Base-by-base conservation (phyloP, 2,888 invertebrate species). In the Hirtodrosophila cameraria region DNA sequence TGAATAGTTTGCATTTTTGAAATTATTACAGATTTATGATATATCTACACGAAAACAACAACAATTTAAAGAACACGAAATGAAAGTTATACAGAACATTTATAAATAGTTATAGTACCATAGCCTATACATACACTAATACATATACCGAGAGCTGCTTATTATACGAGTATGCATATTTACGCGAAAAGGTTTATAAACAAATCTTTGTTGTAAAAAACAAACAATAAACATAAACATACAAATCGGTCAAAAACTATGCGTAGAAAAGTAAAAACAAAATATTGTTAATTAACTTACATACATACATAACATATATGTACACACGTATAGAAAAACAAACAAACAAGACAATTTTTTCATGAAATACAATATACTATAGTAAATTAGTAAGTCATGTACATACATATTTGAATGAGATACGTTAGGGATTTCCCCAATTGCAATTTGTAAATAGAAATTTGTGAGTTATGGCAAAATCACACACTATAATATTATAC, bases 1-100 rank as follows among this genome's bases (percentile, higher is more conserved):
- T 45, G 41, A 64, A 64, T 61, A 62, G 61, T 61, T 67, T 64
- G 72, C 64, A 61, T 75, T 75, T 75, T 71, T 68, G 50, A 75
- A 62, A 60, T 71, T 60, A 67, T 64, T 60, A 75, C 45, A 70
- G 30, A 43, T 70, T 70, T 68, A 75, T 62, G 33, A 53, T 33
- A 69, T 52, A 74, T 61, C 55, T 64, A 74, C 49, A 65, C 55
- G 46, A 16, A 42, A 30, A 41, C 46, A 45, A 39, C 25, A 23
- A 20, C 23, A 46, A 39, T n/a, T n/a, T n/a, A 7, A 42, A 5
- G 11, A 45, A 31, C 27, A 62, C n/a, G 39, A 36, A 55, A 53
- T 58, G 53, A 43, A 50, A 59, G 63, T 53, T 67, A 72, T 72
- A 72, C 59, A 72, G 57, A 68, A 43, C 35, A 72, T 72, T 68